These are phyloP conservation scores for Neotoma lepida DNA, from an alignment of 2,113 vertebrate species.

Conservation along the genomic window DNA sequence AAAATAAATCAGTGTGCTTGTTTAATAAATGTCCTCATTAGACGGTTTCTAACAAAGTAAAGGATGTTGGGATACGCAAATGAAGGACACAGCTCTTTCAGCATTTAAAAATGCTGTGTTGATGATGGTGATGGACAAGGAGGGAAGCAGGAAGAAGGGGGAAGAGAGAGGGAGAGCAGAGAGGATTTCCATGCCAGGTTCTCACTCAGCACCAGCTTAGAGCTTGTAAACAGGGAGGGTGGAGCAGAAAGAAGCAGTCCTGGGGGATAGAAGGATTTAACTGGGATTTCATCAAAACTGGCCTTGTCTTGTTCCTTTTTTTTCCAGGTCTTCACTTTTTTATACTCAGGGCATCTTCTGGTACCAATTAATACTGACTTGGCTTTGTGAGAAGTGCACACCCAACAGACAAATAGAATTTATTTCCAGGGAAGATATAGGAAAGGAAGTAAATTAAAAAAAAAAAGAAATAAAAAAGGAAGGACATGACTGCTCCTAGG, in stretches of 20 bases:
- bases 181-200: neutral
- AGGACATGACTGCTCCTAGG: neutral
- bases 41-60: neutral
- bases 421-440: conserved; percentile 5
- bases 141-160: neutral
- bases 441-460: neutral
- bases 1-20: neutral
- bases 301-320: neutral
- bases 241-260: neutral
- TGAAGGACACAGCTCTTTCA: neutral
- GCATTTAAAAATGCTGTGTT: neutral
- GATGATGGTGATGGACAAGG: too few species aligned
- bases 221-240: neutral
- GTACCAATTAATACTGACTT: neutral
- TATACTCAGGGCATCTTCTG: neutral
- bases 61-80: too few species aligned
- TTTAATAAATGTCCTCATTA: neutral
- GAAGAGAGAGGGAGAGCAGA: accelerated
- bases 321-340: neutral
- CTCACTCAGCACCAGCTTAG: neutral
- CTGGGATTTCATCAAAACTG: neutral
- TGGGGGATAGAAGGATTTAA: neutral
- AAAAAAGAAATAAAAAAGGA: neutral
- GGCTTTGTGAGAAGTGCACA: neutral
- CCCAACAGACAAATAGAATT: neutral